Conservation (phyloP, 2,797 vertebrate genomes). For the Picus viridis region DNA sequence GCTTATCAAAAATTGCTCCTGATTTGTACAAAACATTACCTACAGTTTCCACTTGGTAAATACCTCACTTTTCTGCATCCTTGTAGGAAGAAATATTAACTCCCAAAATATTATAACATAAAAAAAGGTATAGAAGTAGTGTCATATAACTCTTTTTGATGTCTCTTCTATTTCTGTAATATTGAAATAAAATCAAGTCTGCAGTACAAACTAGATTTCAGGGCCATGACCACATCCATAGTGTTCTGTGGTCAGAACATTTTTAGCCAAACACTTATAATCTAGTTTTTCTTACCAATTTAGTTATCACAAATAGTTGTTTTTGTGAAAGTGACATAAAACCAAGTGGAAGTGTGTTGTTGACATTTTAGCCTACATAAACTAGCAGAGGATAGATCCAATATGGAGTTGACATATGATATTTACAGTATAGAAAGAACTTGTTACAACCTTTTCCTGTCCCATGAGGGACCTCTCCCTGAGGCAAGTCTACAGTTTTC, state of each 20-base stretch:
- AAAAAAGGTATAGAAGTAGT: not conserved
- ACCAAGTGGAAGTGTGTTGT: slow-evolving; percentile 19
- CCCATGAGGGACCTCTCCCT: slow-evolving; percentile 56
- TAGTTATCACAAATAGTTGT: not conserved
- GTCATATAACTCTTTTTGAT: not conserved
- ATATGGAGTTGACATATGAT: slow-evolving; percentile 59
- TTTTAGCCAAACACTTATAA: not conserved
- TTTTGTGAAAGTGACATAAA: slow-evolving; percentile 38
- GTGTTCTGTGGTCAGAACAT: not conserved
- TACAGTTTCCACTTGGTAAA: not conserved
- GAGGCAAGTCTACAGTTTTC: slow-evolving; percentile 50
- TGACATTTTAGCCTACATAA: slow-evolving; percentile 65
- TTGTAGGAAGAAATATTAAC: not conserved
- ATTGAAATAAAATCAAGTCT: not conserved
- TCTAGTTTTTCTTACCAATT: not conserved
- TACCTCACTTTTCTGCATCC: not conserved
- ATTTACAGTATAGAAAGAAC: slow-evolving; percentile 60
- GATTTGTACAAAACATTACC: not conserved
- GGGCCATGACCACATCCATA: not conserved
- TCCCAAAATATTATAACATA: not conserved
- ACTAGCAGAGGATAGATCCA: slow-evolving; percentile 29
- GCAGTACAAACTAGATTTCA: not conserved
- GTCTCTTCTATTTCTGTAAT: not conserved
- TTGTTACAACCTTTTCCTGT: slow-evolving; percentile 59
- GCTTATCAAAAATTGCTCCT: not conserved